Evolutionary conservation across 2,888 invertebrate species (phyloP).

Genomic region (Oscheius sp.): DNA sequence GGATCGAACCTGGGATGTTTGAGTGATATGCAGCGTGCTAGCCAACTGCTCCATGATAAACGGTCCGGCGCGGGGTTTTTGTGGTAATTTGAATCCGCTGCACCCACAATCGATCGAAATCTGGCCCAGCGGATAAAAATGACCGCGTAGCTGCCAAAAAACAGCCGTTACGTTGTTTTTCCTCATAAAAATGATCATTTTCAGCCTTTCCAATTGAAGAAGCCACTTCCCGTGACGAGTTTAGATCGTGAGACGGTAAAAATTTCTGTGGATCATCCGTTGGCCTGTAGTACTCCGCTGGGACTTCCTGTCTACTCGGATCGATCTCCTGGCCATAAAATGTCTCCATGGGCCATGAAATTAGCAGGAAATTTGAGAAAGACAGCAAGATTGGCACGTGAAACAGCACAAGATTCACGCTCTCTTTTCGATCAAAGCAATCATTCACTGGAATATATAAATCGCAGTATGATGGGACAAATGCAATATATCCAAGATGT

Average conservation of each 20-base stretch:
- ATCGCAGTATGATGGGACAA: background rate
- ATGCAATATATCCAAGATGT: slow-evolving; percentile 4
- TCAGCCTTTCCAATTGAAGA: slow-evolving; percentile 1
- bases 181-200: too few species aligned
- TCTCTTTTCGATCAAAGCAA: slow-evolving; percentile 6
- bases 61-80: too few species aligned
- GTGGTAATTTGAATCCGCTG: too few species aligned
- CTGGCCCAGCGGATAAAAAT: too few species aligned
- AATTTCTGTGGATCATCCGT: slow-evolving; percentile 11
- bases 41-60: too few species aligned
- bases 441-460: background rate
- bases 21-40: too few species aligned
- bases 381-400: background rate
- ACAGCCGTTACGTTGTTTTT: too few species aligned
- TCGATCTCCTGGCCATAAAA: too few species aligned
- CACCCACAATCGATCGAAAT: too few species aligned
- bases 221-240: background rate
- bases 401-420: background rate
- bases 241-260: slow-evolving; percentile 8
- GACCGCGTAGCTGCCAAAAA: too few species aligned
- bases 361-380: background rate
- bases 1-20: too few species aligned
- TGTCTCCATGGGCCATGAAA: too few species aligned
- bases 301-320: background rate
- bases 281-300: background rate